Conservation (phyloP, 2,113 vertebrate genomes). For the Apaloderma vittatum region DNA sequence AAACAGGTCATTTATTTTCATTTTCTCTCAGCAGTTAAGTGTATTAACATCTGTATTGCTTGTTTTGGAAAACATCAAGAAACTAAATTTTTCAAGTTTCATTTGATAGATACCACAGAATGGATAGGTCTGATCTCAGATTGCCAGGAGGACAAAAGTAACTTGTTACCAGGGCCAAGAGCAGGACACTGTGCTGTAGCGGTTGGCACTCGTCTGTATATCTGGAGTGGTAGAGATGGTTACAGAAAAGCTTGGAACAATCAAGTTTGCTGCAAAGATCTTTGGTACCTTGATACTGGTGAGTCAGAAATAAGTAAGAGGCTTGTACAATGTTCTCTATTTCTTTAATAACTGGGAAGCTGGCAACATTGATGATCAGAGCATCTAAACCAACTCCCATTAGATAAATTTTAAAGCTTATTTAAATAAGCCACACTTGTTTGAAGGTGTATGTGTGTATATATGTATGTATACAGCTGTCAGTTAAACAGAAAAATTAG, state of each 20-base stretch:
- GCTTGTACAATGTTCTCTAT: neutral
- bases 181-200: slow-evolving; percentile 92
- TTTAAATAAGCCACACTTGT: neutral
- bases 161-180: slow-evolving; percentile 86
- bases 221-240: slow-evolving; percentile 97
- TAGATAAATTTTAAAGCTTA: neutral
- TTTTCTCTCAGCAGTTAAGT: neutral
- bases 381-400: neutral
- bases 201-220: slow-evolving; percentile 92
- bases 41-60: neutral
- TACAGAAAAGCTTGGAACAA: slow-evolving; percentile 94
- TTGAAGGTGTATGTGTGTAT: neutral
- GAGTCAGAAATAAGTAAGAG: slow-evolving; percentile 69
- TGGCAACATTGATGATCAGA: neutral
- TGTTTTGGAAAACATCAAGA: slow-evolving; percentile 10
- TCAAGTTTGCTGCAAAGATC: slow-evolving; percentile 98
- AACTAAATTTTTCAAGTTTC: slow-evolving; percentile 28
- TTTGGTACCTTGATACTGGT: slow-evolving; percentile 99
- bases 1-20: neutral
- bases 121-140: slow-evolving; percentile 87
- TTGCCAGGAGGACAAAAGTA: slow-evolving; percentile 85
- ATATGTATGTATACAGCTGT: neutral
- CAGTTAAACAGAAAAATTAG: neutral
- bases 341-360: neutral
- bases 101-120: slow-evolving; percentile 86